Percentiles rank a stretch among this genome's conserved stretches.
Evolutionary conservation across 2,797 vertebrate genomes (phyloP).

Genomic region (Syncerus caffer): DNA sequence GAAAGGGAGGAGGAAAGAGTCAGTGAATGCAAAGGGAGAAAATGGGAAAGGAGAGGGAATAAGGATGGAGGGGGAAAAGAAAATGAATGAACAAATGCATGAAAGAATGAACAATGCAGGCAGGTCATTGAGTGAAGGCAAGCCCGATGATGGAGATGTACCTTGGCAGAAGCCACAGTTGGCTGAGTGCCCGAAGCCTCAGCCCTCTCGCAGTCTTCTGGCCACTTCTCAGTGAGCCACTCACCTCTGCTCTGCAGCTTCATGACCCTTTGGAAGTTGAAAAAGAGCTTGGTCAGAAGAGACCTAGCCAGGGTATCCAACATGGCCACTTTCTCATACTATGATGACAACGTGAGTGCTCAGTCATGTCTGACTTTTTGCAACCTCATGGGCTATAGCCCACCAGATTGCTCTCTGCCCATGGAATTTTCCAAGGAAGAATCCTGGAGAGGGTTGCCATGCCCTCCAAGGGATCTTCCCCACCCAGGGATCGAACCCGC

Average conservation of each 20-base stretch:
- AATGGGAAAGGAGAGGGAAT: neutral
- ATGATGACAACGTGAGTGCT: neutral
- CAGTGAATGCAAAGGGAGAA: neutral
- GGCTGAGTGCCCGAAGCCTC: neutral
- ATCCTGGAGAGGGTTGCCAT: neutral
- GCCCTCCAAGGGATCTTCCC: neutral
- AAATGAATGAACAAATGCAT: neutral
- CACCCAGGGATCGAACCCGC: fast-evolving
- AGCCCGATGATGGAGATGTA: neutral
- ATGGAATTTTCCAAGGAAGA: neutral
- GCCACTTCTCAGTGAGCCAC: neutral
- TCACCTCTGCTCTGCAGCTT: neutral
- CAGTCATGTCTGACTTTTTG: neutral
- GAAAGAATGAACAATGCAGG: neutral
- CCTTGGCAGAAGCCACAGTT: neutral
- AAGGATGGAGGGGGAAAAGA: no score
- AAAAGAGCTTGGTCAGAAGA: neutral
- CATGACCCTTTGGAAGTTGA: neutral
- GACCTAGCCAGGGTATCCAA: no score
- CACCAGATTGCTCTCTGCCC: neutral
- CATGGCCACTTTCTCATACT: neutral
- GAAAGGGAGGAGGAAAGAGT: neutral
- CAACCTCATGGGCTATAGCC: neutral
- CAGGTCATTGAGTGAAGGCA: neutral
- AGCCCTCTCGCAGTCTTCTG: neutral